Evolutionary conservation across 2,888 invertebrate species (phyloP).

Genomic region (Psococerastis gibbosa): DNA sequence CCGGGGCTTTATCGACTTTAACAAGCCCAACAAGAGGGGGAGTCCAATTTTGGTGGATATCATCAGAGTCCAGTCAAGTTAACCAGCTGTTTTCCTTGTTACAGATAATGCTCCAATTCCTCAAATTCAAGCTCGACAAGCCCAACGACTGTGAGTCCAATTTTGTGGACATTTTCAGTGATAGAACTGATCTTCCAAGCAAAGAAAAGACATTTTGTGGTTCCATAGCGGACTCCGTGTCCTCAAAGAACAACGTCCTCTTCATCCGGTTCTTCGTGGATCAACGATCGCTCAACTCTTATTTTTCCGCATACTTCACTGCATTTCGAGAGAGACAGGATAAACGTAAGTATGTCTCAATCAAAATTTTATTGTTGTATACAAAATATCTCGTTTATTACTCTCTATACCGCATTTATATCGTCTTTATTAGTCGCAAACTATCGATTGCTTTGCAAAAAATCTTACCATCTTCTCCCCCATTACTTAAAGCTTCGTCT

Average conservation of each 20-base stretch:
- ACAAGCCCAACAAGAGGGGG: too few species aligned
- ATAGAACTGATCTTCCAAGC: slow-evolving; percentile 39
- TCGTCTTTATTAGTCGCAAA: too few species aligned
- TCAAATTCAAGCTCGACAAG: slow-evolving; percentile 40
- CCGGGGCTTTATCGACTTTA: too few species aligned
- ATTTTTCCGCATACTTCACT: slow-evolving; percentile 53
- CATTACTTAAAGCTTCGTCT: too few species aligned
- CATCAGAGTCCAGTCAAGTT: too few species aligned
- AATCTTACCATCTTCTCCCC: too few species aligned
- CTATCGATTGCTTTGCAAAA: too few species aligned
- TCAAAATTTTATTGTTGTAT: too few species aligned
- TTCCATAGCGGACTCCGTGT: slow-evolving; percentile 60
- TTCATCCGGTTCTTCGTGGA: slow-evolving; percentile 56
- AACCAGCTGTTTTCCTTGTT: too few species aligned
- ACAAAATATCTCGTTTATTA: too few species aligned
- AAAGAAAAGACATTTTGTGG: slow-evolving; percentile 60
- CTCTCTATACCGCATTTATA: too few species aligned
- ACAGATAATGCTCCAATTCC: slow-evolving; percentile 50
- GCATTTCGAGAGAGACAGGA: slow-evolving; percentile 44
- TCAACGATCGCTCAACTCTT: slow-evolving; percentile 37
- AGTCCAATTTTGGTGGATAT: too few species aligned
- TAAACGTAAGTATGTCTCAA: slow-evolving; percentile 26
- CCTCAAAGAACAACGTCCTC: slow-evolving; percentile 45
- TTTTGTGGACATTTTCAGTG: slow-evolving; percentile 52
- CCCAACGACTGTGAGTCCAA: slow-evolving; percentile 64